A percentile compares a stretch with the other conserved stretches of the same genome.
phyloP scores from a whole-genome alignment of 2,797 vertebrate genomes.

The Clamator glandarius region DNA sequence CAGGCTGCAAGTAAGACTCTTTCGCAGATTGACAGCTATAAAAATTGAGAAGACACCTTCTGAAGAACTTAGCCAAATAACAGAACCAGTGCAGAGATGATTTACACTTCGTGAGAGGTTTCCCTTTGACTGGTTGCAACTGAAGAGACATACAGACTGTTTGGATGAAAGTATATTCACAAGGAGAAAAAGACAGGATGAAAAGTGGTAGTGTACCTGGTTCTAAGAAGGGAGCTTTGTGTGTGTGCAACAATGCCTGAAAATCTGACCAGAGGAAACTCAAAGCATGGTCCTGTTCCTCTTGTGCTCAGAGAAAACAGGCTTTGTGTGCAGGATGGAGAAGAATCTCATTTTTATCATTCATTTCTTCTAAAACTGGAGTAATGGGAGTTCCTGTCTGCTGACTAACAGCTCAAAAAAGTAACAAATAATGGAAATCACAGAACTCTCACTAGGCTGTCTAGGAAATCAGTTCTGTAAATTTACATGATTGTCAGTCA shows the following conservation, averaged over 20 bases:
- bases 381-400: background rate
- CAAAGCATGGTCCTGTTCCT: background rate
- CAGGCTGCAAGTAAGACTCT: background rate
- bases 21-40: background rate
- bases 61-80: background rate
- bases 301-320: background rate
- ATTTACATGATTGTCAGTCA: background rate
- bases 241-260: background rate
- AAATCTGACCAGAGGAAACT: background rate
- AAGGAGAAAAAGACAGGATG: background rate
- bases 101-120: background rate
- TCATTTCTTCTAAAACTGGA: background rate
- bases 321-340: background rate
- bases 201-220: background rate
- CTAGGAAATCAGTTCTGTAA: constrained; percentile 4
- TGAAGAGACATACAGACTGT: background rate
- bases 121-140: background rate
- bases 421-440: constrained; percentile 42
- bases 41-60: background rate
- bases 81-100: background rate
- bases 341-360: background rate
- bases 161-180: background rate
- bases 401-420: background rate
- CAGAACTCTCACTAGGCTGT: background rate
- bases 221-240: background rate